Percentiles rank a stretch among this genome's conserved stretches.
phyloP scores from a whole-genome alignment of 2,888 invertebrate species.

The Spilosoma lubricipeda region DNA sequence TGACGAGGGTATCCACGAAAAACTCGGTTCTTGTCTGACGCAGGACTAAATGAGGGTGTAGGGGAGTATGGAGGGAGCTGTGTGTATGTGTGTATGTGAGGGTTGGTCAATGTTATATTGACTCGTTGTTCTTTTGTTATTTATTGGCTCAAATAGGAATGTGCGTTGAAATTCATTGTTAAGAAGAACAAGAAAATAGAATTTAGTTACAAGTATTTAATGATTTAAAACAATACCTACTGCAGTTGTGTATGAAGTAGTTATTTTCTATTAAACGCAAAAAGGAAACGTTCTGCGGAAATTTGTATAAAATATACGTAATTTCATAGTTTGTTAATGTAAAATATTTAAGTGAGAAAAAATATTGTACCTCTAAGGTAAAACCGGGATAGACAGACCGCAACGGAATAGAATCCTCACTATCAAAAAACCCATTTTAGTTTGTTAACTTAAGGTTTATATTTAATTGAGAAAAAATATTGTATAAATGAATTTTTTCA shows the following conservation, averaged over 20 bases:
- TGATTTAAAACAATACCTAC: neutral
- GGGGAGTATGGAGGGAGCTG: slow-evolving; percentile 16
- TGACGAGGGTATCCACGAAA: slow-evolving; percentile 49
- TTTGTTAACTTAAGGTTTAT: neutral
- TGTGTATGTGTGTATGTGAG: slow-evolving; percentile 24
- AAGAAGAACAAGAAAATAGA: neutral
- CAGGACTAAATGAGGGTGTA: slow-evolving; percentile 32
- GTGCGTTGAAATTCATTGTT: neutral
- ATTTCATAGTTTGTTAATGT: neutral
- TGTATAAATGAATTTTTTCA: too few species aligned
- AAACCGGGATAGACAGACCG: too few species aligned
- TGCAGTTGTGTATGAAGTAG: neutral
- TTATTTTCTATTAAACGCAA: neutral
- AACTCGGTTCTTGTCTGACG: slow-evolving; percentile 45
- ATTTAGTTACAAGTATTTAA: neutral
- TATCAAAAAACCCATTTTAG: too few species aligned
- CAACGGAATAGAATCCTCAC: too few species aligned
- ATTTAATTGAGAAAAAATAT: too few species aligned
- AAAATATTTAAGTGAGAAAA: too few species aligned
- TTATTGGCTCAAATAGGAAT: neutral
- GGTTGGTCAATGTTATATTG: slow-evolving; percentile 3
- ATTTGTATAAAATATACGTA: neutral
- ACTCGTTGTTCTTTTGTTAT: slow-evolving; percentile 6
- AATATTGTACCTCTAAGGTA: too few species aligned
- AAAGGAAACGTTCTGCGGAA: neutral